Conservation (phyloP, 1,140 invertebrate genomes). For the Ganaspis sp. region DNA sequence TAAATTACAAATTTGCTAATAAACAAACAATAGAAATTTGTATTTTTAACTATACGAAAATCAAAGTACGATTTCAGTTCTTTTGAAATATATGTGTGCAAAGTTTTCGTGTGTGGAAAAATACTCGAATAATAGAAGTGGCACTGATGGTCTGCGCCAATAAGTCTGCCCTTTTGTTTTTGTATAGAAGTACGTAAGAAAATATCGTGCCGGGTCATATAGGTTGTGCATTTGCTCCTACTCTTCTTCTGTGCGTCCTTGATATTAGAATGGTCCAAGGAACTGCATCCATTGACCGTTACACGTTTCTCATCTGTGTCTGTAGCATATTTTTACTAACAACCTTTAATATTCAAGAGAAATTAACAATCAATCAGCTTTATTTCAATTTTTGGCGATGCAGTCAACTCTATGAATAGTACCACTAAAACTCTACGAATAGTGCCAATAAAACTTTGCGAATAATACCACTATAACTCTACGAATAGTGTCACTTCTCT, state of each 20-base stretch:
- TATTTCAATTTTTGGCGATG: neutral
- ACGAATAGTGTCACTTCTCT: no score
- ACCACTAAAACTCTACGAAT: no score
- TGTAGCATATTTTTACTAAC: neutral
- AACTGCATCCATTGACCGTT: slow-evolving; percentile 67
- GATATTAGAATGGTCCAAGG: slow-evolving; percentile 73
- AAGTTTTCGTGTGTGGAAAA: no score
- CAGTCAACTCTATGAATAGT: no score
- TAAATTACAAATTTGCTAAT: no score
- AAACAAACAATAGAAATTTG: no score
- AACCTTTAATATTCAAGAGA: neutral
- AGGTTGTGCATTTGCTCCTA: slow-evolving; percentile 70
- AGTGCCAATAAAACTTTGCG: no score
- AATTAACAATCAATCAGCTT: neutral
- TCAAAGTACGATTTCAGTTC: no score
- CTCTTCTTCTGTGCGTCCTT: slow-evolving; percentile 63
- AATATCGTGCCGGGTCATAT: slow-evolving; percentile 68
- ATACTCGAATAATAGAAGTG: neutral
- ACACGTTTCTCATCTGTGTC: slow-evolving; percentile 43
- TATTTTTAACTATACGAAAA: no score
- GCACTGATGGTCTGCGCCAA: neutral
- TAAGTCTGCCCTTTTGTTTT: neutral
- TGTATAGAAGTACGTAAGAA: neutral
- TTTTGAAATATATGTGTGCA: no score
- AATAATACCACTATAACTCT: no score